These are phyloP conservation scores for Macaria notata DNA, from an alignment of 2,888 invertebrate species.

Conservation along the genomic window DNA sequence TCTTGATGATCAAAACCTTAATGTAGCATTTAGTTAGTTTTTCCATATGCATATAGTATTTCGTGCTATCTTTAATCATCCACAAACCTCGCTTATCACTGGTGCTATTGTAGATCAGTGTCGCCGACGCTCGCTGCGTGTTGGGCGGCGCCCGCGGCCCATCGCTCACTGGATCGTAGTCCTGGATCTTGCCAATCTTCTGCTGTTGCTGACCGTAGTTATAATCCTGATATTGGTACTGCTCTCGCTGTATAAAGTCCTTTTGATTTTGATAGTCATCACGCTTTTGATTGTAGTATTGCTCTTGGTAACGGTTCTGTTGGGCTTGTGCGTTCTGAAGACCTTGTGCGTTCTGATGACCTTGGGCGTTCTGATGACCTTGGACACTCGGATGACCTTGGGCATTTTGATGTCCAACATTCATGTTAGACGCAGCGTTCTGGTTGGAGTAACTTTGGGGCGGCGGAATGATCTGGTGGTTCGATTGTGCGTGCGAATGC, in stretches of 20 bases:
- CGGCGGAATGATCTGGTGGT: constrained; percentile 17
- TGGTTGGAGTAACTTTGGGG: constrained; percentile 27
- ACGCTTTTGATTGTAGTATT: constrained; percentile 26
- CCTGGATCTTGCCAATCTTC: constrained; percentile 88
- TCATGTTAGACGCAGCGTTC: constrained; percentile 28
- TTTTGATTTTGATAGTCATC: constrained; percentile 36
- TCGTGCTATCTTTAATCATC: background rate
- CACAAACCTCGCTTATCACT: constrained; percentile 67
- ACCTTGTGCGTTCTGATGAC: constrained; percentile 12
- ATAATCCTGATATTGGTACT: constrained; percentile 53
- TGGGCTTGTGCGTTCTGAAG: constrained; percentile 26
- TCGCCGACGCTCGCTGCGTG: constrained; percentile 89
- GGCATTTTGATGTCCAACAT: constrained; percentile 9
- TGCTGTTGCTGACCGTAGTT: constrained; percentile 52
- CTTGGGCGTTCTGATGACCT: background rate
- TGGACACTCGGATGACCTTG: constrained; percentile 25
- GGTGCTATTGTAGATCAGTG: constrained; percentile 89
- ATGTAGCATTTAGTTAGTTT: too few relatives aligned
- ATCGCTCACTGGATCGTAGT: constrained; percentile 90
- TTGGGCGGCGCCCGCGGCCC: constrained; percentile 87
- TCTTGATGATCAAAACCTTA: too few relatives aligned
- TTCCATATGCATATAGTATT: too few relatives aligned
- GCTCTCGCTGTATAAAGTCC: constrained; percentile 24
- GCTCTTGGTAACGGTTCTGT: constrained; percentile 44
- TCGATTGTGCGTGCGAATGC: background rate